Evolutionary conservation across 2,888 invertebrate species (phyloP), one percentile per base, ranked within the genome.

Genomic region (Oegoconia quadripuncta): DNA sequence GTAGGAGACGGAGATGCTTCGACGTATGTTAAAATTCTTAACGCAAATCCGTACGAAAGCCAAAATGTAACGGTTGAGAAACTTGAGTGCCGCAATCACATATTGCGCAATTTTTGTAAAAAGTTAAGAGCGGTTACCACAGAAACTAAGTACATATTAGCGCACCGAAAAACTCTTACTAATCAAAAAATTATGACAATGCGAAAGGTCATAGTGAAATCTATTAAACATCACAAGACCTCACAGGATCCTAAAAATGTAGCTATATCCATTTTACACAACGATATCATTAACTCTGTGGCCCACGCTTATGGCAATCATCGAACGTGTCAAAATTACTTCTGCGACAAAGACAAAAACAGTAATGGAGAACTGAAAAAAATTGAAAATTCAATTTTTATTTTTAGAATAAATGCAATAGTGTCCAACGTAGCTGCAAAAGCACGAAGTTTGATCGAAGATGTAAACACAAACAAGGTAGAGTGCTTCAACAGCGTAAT

Each of bases 401-500:
- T 26, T 2, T 39, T 48, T 26, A 26, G 44, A 27, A 17, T 41
- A 23, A 44, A 44, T n/a, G 22, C 41, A 1, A 41, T 43, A 13
- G 13, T 48, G 6, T 11, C 27, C 2, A 36, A n/a, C n/a, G 12
- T 31, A 3, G 31, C 20, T 17, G 31, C 17, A 9, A 31, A 31
- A 12, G 3, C 18, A 9, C 34, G 48, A 12, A 53, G 30, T 29
- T 39, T 58, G 22, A 38, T 60, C 3, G 42, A 52, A 34, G 42
- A 63, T 29, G 50, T 59, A 4, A 45, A 55, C 32, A 69, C 50
- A 25, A 64, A 66, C 41, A 28, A 34, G 5, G 62, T 64, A 2
- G 66, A 68, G 46, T 35, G 41, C 11, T 69, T 52, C 33, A 64
- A 65, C 37, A 50, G 48, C 11, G 44, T 61, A 3, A 51, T 67